A percentile compares a stretch with the other conserved stretches of the same genome.
phyloP scores from a whole-genome alignment of 2,113 vertebrate species.

The Azemiops feae region DNA sequence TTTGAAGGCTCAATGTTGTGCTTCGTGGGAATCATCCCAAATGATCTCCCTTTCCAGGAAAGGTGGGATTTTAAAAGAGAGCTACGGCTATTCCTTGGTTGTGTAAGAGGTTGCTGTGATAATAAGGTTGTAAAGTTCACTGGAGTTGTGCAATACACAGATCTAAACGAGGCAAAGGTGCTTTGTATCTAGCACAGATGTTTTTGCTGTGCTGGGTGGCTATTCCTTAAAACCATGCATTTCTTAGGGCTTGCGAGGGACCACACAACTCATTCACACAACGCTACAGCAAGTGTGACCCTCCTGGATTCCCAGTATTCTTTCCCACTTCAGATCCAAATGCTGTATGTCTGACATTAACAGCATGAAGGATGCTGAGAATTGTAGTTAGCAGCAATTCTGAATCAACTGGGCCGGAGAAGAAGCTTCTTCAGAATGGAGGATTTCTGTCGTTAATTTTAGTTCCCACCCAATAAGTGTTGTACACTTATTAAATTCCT shows the following conservation, averaged over 20 bases:
- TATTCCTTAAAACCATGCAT: not conserved
- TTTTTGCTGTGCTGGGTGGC: not conserved
- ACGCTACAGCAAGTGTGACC: not conserved
- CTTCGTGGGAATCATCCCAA: not conserved
- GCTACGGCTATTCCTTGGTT: not conserved
- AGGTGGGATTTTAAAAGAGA: not conserved
- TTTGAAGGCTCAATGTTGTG: not conserved
- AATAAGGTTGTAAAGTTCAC: not conserved
- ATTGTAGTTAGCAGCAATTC: not conserved
- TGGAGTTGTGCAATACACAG: not conserved
- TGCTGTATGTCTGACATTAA: not conserved
- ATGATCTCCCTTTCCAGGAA: not conserved
- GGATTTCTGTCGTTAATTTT: not conserved
- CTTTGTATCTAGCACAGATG: not conserved
- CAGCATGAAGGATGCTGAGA: not conserved
- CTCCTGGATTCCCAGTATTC: not conserved
- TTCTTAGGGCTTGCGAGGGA: not conserved
- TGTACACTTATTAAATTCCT: not conserved
- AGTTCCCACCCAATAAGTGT: not conserved
- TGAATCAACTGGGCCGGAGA: not conserved
- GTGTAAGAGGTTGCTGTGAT: not conserved
- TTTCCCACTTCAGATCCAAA: not conserved
- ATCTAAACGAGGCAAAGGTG: not conserved
- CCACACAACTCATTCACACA: not conserved
- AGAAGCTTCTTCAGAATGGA: not conserved